Base-by-base conservation (phyloP, 2,113 vertebrate genomes). In the Melanocharis versteri region DNA sequence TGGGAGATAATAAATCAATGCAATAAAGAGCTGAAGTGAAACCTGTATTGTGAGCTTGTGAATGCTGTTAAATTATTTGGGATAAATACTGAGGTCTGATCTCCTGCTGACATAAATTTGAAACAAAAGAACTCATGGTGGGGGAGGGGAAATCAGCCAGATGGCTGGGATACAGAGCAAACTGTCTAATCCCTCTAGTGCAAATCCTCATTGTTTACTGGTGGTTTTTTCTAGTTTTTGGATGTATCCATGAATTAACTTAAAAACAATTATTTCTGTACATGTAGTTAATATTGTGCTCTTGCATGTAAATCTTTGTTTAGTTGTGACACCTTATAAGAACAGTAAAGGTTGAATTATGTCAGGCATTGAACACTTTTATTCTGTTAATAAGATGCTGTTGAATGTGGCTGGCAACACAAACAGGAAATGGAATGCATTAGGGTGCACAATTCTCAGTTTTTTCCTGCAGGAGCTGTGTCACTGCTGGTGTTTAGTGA, bases 91-190 rank as follows among this genome's bases (percentile, higher is more conserved):
- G 77, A 24, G 79, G 81, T 93, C 81, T 93, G 65, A 92, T 95
- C 92, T 91, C 71, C 78, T 82, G 83, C 79, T 96, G 96, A 84
- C 65, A 76, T 60, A 75, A 79, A 90, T 81, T 71, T 77, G 70
- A 96, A 93, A 96, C 91, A 96, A 96, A 96, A 91, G 95, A 71
- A 33, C 48, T 51, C 0, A 1, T 79, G 66, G 79, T 0, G 92
- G 96, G 94, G 95, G 94, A 93, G 72, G 94, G 94, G 88, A 62
- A 40, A 40, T 62, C 14, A 68, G 94, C 84, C 96, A 96, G 93
- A 96, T 97, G 94, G 95, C 89, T 65, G 47, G 15, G 87, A 80
- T 35, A 68, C 89, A 90, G 80, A 77, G 72, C 72, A 62, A 79
- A 71, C 90, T 95, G 71, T 78, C 70, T 95, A 72, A 96, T 96